Conservation (phyloP, 30 jellyfish, hydroid and myxozoan species). For the Cassiopea andromeda region DNA sequence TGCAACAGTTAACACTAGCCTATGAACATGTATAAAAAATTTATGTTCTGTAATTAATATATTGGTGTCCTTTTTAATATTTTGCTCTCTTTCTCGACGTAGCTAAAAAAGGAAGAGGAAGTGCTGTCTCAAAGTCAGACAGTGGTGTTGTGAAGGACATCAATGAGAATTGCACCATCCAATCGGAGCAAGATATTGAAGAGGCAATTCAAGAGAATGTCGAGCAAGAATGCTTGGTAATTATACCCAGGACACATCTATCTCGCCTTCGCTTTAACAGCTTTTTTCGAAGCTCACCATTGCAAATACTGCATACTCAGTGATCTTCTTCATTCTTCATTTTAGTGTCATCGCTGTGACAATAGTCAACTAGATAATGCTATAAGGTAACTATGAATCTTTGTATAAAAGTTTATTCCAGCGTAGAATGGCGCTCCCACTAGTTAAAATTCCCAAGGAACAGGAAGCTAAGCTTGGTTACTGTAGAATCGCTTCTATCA, state of each 20-base stretch:
- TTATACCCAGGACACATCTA: neutral
- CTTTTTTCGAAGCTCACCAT: too few relatives aligned
- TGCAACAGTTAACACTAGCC: too few relatives aligned
- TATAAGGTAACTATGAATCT: neutral
- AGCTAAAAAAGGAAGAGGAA: constrained; percentile 5
- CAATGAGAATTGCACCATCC: constrained; percentile 15
- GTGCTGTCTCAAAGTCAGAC: constrained; percentile 62
- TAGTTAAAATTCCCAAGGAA: too few relatives aligned
- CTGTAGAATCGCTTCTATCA: too few relatives aligned
- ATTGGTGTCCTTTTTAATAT: too few relatives aligned
- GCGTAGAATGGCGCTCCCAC: too few relatives aligned
- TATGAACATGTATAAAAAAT: too few relatives aligned
- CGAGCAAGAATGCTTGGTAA: constrained; percentile 31
- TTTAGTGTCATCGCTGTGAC: neutral
- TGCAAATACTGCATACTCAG: neutral
- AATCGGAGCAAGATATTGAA: constrained; percentile 36
- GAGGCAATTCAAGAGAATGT: neutral
- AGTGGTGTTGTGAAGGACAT: constrained; percentile 75
- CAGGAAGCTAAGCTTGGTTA: too few relatives aligned
- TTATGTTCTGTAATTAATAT: neutral
- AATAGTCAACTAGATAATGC: neutral
- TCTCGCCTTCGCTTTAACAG: neutral
- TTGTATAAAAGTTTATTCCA: too few relatives aligned
- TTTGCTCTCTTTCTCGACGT: neutral
- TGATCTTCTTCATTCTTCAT: neutral